phyloP scores from a whole-genome alignment of 1,140 invertebrate species.

The Galendromus occidentalis region DNA sequence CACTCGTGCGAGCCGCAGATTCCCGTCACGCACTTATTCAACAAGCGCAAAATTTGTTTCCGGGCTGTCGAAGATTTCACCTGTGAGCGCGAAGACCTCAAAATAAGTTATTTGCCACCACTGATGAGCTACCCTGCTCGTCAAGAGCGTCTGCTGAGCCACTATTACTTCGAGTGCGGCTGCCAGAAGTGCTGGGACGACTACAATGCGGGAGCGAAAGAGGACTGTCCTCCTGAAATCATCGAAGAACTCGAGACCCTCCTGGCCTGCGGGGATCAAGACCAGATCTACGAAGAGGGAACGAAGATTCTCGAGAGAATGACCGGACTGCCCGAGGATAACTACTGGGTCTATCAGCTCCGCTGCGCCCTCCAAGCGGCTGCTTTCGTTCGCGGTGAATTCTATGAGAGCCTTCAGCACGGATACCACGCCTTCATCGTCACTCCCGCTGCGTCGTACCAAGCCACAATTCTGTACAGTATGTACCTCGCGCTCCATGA shows the following conservation, averaged over 20 bases:
- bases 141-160: background rate
- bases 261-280: background rate
- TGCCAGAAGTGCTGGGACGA: background rate
- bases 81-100: background rate
- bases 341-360: constrained; percentile 3
- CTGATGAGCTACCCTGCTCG: background rate
- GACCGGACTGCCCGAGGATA: background rate
- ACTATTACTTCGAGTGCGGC: background rate
- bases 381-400: background rate
- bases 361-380: background rate
- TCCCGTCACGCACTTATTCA: background rate
- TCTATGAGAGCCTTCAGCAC: background rate
- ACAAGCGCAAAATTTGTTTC: background rate
- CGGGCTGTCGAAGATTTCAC: background rate
- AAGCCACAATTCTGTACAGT: background rate
- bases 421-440: background rate
- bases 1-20: background rate
- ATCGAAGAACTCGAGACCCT: background rate
- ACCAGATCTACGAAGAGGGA: background rate
- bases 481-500: constrained; percentile 2
- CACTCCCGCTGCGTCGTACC: background rate
- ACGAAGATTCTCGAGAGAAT: background rate
- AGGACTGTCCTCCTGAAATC: background rate
- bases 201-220: background rate
- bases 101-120: background rate